Evolutionary conservation across 1,140 invertebrate genomes (phyloP).

Genomic region (Oreohelix idahoensis): DNA sequence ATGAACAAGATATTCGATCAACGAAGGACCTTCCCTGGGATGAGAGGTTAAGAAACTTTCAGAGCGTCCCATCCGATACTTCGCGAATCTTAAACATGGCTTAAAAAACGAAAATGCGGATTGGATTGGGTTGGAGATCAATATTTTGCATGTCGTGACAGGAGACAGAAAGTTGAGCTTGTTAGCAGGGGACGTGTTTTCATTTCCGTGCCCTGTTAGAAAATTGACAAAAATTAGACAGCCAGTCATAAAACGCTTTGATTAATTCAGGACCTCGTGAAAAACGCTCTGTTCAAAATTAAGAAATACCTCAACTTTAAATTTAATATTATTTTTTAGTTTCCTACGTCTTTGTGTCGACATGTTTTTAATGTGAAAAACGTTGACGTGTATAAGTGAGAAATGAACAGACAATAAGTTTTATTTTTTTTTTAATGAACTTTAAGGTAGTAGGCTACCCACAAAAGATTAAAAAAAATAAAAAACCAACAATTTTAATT

Average conservation of each 20-base stretch:
- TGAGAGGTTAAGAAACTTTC: neutral
- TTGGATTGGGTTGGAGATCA: neutral
- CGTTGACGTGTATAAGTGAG: no score
- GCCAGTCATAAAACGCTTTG: neutral
- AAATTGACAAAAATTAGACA: slow-evolving; percentile 10
- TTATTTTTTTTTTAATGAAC: no score
- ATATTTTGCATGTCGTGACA: neutral
- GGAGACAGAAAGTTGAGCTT: neutral
- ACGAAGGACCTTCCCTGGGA: neutral
- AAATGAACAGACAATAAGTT: no score
- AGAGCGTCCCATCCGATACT: neutral
- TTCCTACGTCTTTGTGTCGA: neutral
- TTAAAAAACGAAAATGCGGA: neutral
- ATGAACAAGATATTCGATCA: no score
- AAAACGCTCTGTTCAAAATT: neutral
- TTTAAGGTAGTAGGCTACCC: no score
- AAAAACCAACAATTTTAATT: no score
- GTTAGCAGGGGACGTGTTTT: slow-evolving; percentile 4
- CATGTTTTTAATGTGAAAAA: neutral
- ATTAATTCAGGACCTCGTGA: neutral
- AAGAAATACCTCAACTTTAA: neutral
- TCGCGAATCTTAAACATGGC: slow-evolving; percentile 1
- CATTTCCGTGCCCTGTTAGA: neutral
- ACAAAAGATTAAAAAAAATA: no score
- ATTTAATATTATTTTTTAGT: neutral